phyloP scores from a whole-genome alignment of 1,140 invertebrate genomes.

The Leptinotarsa texana region DNA sequence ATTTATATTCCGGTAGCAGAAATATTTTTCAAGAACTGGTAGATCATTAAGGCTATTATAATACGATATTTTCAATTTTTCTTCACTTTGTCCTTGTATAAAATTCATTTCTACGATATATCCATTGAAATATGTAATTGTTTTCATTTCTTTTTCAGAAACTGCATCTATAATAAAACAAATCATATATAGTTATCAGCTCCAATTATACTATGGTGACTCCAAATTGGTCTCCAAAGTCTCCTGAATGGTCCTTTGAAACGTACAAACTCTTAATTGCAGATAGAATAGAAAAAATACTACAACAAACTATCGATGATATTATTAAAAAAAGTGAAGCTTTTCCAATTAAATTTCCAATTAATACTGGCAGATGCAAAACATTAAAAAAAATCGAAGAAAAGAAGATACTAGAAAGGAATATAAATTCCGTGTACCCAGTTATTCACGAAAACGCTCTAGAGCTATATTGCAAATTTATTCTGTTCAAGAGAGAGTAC shows the following conservation, averaged over 20 bases:
- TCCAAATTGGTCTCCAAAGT: conserved; percentile 30
- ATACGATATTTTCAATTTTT: no score
- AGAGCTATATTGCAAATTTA: conserved; percentile 55
- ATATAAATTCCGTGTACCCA: conserved; percentile 59
- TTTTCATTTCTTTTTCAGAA: no score
- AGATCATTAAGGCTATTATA: no score
- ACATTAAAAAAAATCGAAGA: conserved; percentile 50
- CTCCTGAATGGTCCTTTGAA: conserved; percentile 28
- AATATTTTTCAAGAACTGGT: no score
- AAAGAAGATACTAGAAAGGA: conserved; percentile 50
- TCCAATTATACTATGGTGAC: not conserved
- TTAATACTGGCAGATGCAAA: conserved; percentile 53
- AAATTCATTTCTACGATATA: no score
- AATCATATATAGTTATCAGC: no score
- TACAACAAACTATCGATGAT: conserved; percentile 43
- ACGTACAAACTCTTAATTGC: not conserved
- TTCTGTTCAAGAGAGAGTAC: conserved; percentile 57
- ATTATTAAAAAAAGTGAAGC: conserved; percentile 55
- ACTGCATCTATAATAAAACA: no score
- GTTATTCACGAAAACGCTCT: conserved; percentile 58
- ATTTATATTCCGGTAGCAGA: no score
- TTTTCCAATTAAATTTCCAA: conserved; percentile 57
- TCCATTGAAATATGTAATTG: no score
- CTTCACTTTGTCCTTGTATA: no score
- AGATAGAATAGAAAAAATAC: not conserved